Percentiles rank a stretch among this genome's conserved stretches.
phyloP scores from a whole-genome alignment of 2,888 invertebrate species.

The Sepioteuthis lessoniana region DNA sequence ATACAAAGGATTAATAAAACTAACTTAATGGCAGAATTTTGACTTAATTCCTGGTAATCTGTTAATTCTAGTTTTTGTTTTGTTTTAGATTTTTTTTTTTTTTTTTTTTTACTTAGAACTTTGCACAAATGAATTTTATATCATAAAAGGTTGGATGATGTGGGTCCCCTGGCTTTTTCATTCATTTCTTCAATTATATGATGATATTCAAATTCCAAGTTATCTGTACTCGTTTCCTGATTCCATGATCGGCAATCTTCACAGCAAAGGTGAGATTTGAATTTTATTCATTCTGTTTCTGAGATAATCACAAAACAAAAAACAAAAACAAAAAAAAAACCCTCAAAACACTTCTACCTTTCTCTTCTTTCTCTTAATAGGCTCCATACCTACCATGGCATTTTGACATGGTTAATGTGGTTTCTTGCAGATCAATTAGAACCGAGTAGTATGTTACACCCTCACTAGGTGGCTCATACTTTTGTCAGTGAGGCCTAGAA shows the following conservation, averaged over 20 bases:
- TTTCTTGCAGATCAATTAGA: too few species aligned
- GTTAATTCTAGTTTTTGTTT: background rate
- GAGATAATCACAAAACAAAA: too few species aligned
- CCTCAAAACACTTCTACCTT: too few species aligned
- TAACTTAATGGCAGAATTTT: background rate
- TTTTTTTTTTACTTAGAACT: background rate
- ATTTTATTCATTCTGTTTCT: background rate
- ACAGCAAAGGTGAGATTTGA: background rate
- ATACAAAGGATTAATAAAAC: background rate
- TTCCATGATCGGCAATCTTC: background rate
- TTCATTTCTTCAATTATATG: background rate
- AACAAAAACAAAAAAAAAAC: too few species aligned
- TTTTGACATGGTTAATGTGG: too few species aligned
- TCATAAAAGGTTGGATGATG: background rate
- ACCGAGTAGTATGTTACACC: too few species aligned
- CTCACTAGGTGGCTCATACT: too few species aligned
- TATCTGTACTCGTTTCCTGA: background rate
- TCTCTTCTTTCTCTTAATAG: too few species aligned
- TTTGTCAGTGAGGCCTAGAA: too few species aligned
- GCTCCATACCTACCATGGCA: too few species aligned
- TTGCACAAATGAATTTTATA: too few species aligned
- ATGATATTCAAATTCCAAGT: background rate
- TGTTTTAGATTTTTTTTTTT: background rate
- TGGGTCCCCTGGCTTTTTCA: background rate
- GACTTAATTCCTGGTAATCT: background rate